These are phyloP conservation scores for Drosophila mercatorum DNA, from an alignment of 2,888 invertebrate genomes.

Conservation along the genomic window DNA sequence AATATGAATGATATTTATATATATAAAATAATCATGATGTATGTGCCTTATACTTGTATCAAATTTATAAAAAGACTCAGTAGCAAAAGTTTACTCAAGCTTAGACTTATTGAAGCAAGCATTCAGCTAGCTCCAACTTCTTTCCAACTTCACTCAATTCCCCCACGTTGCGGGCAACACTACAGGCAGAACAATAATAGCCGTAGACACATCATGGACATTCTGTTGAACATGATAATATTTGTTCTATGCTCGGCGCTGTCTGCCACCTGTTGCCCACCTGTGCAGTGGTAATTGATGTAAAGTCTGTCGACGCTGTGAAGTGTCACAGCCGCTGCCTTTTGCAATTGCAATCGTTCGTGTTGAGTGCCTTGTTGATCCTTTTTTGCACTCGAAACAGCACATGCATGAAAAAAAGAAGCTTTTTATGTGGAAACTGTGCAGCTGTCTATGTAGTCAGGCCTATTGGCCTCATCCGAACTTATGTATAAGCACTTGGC, in stretches of 20 bases:
- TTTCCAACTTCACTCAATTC: neutral
- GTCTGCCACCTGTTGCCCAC: constrained; percentile 60
- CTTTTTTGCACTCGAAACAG: constrained; percentile 52
- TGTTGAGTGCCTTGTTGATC: constrained; percentile 64
- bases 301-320: constrained; percentile 64
- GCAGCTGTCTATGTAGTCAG: constrained; percentile 44
- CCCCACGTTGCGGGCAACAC: neutral
- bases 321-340: constrained; percentile 67
- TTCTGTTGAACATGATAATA: constrained; percentile 17
- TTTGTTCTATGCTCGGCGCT: constrained; percentile 14
- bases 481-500: constrained; percentile 48
- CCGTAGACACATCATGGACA: constrained; percentile 1
- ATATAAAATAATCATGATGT: too few relatives aligned
- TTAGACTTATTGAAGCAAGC: neutral
- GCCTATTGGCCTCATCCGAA: constrained; percentile 44
- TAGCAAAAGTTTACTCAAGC: too few relatives aligned
- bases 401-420: constrained; percentile 1
- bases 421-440: constrained; percentile 42
- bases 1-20: too few relatives aligned
- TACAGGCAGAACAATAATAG: neutral
- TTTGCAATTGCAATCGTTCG: constrained; percentile 16
- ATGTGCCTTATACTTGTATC: neutral
- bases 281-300: constrained; percentile 71
- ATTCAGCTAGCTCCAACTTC: neutral
- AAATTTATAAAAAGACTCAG: neutral